Percentiles rank a stretch among this genome's conserved stretches.
phyloP scores from a whole-genome alignment of 2,888 invertebrate species.

The Dolichopus griseipennis region DNA sequence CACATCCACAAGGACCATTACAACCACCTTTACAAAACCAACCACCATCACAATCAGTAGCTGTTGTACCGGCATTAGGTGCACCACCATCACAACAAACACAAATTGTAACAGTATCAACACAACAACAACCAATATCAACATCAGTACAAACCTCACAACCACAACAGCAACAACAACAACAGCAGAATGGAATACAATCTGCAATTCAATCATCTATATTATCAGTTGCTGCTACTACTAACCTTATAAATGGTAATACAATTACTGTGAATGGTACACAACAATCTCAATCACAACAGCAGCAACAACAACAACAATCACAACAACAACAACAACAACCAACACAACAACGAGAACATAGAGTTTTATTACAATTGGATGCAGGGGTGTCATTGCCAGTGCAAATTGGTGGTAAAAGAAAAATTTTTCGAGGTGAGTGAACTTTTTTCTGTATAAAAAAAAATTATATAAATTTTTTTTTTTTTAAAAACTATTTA shows the following conservation, averaged over 20 bases:
- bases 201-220: not conserved
- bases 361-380: constrained; percentile 65
- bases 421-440: constrained; percentile 68
- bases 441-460: constrained; percentile 32
- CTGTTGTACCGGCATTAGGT: not conserved
- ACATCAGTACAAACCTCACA: constrained; percentile 18
- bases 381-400: constrained; percentile 69
- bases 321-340: constrained; percentile 22
- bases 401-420: constrained; percentile 63
- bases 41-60: not conserved
- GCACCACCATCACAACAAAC: not conserved
- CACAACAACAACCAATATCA: constrained; percentile 35
- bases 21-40: constrained; percentile 23
- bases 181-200: constrained; percentile 16
- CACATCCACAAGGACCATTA: constrained; percentile 38
- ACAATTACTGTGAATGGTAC: not conserved
- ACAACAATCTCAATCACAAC: constrained; percentile 6
- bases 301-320: constrained; percentile 24
- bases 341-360: constrained; percentile 44
- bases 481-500: constrained; percentile 9
- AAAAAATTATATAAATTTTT: constrained; percentile 12
- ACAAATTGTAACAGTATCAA: constrained; percentile 10
- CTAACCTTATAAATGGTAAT: not conserved
- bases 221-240: not conserved
- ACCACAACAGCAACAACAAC: constrained; percentile 10